These are phyloP conservation scores for Anaspis maculata DNA, from an alignment of 2,888 invertebrate genomes.

Conservation along the genomic window DNA sequence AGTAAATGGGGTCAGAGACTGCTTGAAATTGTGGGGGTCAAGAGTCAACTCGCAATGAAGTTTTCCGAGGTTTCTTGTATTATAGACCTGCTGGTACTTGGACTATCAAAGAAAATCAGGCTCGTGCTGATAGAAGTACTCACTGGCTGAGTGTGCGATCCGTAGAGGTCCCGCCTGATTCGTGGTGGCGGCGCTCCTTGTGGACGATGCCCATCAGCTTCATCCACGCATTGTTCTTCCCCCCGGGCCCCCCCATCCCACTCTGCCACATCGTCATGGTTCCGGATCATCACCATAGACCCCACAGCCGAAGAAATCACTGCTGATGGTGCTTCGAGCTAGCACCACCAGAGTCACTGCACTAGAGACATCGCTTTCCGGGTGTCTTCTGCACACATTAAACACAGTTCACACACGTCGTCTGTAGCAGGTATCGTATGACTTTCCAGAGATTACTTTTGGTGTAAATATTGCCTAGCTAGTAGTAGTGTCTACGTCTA, in stretches of 20 bases:
- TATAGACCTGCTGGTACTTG: no score
- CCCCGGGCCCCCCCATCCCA: constrained; percentile 66
- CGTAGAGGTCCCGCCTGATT: constrained; percentile 50
- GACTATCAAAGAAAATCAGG: no score
- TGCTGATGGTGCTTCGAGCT: constrained; percentile 14
- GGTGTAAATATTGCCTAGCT: no score
- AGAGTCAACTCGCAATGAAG: no score
- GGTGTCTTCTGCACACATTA: constrained; percentile 1
- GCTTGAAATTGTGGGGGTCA: no score
- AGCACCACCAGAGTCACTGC: constrained; percentile 14
- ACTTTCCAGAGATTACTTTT: no score
- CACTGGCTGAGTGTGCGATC: constrained; percentile 63
- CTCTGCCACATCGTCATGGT: constrained; percentile 71
- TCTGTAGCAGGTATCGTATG: no score
- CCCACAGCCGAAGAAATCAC: constrained; percentile 19
- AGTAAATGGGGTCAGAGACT: no score
- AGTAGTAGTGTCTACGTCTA: neutral
- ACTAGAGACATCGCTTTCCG: constrained; percentile 8
- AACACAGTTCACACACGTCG: constrained; percentile 4
- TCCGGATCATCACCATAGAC: constrained; percentile 34
- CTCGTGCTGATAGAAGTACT: no score
- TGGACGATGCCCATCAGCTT: constrained; percentile 75
- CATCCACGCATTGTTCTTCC: constrained; percentile 74
- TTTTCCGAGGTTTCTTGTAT: no score
- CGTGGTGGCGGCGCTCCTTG: constrained; percentile 64